These are phyloP conservation scores for Platyscapa corneri DNA, from an alignment of 1,140 invertebrate genomes.

Conservation along the genomic window DNA sequence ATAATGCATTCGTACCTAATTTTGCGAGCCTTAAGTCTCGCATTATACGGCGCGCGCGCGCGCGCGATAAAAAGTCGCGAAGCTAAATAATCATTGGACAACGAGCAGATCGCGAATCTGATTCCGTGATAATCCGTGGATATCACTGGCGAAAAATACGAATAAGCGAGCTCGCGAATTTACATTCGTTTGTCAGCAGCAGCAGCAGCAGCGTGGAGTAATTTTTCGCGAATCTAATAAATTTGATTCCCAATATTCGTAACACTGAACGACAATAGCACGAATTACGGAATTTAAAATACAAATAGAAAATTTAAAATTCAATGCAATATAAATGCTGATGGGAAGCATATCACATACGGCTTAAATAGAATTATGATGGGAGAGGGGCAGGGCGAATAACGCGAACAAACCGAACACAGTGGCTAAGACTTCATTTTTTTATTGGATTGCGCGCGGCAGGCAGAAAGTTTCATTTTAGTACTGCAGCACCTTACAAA, in stretches of 20 bases:
- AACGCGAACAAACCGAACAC: background rate
- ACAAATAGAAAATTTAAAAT: background rate
- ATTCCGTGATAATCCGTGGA: background rate
- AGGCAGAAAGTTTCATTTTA: constrained; percentile 33
- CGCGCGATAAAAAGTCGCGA: too few species aligned
- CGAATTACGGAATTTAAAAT: background rate
- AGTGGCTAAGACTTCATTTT: constrained; percentile 23
- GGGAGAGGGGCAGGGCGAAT: background rate
- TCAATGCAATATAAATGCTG: constrained; percentile 7
- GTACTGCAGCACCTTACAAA: background rate
- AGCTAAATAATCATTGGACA: background rate
- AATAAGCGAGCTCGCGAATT: background rate
- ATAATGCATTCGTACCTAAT: too few species aligned
- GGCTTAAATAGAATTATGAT: constrained; percentile 12
- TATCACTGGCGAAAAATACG: background rate
- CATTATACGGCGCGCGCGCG: too few species aligned
- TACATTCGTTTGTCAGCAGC: background rate
- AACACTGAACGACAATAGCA: background rate
- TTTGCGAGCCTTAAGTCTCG: too few species aligned
- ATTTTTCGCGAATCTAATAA: background rate
- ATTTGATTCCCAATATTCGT: background rate
- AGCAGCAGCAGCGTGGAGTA: background rate
- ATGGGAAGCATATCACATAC: background rate
- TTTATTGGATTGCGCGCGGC: constrained; percentile 29
- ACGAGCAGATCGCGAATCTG: background rate